Evolutionary conservation across 2,113 vertebrate species (phyloP).

Genomic region (Apteryx owenii): DNA sequence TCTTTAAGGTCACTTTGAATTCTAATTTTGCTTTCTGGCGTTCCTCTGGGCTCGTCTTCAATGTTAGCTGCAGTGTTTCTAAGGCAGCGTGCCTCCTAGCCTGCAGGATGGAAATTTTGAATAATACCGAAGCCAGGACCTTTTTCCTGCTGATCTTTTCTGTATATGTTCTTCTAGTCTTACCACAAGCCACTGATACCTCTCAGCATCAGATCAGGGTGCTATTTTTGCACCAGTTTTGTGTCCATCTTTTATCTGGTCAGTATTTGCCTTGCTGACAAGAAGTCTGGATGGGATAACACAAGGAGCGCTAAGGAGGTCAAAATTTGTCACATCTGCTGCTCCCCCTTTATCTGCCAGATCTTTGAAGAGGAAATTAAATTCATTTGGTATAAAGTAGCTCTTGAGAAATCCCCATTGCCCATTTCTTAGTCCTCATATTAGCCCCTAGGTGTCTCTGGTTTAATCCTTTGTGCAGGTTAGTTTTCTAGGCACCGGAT

Average conservation of each 20-base stretch:
- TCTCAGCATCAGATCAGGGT: background rate
- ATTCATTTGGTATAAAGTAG: background rate
- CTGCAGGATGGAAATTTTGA: background rate
- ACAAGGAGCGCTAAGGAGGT: background rate
- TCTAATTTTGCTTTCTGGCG: background rate
- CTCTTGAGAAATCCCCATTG: background rate
- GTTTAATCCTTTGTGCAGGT: background rate
- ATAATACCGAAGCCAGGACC: background rate
- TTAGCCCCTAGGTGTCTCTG: background rate
- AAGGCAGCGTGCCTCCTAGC: background rate
- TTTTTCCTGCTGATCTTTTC: background rate
- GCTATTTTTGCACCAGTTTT: slow-evolving; percentile 5
- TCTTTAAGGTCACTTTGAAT: background rate
- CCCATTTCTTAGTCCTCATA: rapidly evolving
- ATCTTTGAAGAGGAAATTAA: background rate
- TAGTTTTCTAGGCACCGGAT: background rate
- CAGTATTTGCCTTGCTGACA: background rate
- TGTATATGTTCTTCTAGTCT: background rate
- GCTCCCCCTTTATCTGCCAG: background rate
- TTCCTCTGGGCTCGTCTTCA: background rate
- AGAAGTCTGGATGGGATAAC: background rate
- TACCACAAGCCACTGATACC: background rate
- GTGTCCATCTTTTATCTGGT: background rate
- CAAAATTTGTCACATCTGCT: background rate
- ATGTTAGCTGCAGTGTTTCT: background rate